Evolutionary conservation across 2,113 vertebrate species (phyloP).

Genomic region (Trachemys scripta): DNA sequence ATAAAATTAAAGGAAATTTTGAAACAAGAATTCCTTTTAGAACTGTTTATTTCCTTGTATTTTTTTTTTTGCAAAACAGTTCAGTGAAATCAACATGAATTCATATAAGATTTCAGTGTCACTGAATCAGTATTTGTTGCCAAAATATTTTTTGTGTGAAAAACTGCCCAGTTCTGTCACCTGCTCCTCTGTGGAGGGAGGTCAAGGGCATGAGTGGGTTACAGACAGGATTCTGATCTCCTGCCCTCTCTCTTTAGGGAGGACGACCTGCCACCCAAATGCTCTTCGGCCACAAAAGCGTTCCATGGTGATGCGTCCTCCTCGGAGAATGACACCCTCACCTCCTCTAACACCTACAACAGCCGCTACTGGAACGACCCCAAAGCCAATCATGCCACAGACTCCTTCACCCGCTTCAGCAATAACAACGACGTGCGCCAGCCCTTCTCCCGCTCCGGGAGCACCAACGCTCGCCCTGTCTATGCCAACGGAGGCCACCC

Average conservation of each 20-base stretch:
- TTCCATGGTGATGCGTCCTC: constrained; percentile 94
- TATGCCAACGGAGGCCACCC: constrained; percentile 88
- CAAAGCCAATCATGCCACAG: constrained; percentile 89
- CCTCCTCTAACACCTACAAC: constrained; percentile 97
- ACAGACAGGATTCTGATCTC: not conserved
- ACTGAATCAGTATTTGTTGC: not conserved
- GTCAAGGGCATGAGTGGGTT: fast-evolving
- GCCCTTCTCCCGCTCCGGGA: constrained; percentile 85
- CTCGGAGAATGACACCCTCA: constrained; percentile 96
- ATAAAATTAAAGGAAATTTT: not conserved
- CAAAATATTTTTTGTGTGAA: not conserved
- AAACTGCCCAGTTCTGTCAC: not conserved
- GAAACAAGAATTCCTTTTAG: not conserved
- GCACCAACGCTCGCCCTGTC: constrained; percentile 71
- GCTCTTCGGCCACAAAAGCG: constrained; percentile 90
- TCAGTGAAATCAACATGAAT: not conserved
- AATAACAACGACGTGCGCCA: constrained; percentile 89
- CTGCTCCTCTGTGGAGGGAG: not conserved
- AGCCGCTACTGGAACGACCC: constrained; percentile 96
- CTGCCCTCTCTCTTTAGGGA: constrained; percentile 82
- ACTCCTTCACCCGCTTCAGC: constrained; percentile 90
- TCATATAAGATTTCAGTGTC: not conserved
- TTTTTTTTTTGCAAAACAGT: not conserved
- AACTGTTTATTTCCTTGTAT: not conserved
- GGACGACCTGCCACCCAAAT: constrained; percentile 96